Evolutionary conservation across 2,797 vertebrate species (phyloP).

Genomic region (Urosaurus nigricauda): DNA sequence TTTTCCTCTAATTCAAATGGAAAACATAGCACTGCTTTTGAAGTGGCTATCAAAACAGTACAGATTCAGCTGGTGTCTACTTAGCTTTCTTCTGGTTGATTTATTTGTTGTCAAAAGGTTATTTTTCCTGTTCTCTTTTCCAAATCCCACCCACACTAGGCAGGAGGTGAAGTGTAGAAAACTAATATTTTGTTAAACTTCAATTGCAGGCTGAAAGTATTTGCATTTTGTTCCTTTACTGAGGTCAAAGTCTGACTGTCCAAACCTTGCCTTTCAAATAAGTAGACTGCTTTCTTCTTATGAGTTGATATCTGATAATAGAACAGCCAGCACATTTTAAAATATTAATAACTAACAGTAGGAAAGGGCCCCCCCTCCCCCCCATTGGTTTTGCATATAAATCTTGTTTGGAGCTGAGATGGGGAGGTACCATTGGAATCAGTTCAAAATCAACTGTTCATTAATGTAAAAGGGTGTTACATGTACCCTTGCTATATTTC

Average conservation of each 20-base stretch:
- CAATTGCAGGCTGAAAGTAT: constrained; percentile 49
- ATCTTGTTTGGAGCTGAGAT: not conserved
- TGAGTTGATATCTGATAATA: not conserved
- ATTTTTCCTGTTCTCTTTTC: constrained; percentile 74
- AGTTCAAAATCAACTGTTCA: not conserved
- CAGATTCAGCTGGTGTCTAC: constrained; percentile 77
- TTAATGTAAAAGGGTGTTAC: not conserved
- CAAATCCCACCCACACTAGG: not conserved
- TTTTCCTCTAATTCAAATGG: constrained; percentile 44
- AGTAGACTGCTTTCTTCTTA: not conserved
- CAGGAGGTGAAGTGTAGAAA: constrained; percentile 80
- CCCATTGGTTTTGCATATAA: not conserved
- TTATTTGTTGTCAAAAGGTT: constrained; percentile 81
- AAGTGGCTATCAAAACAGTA: constrained; percentile 76
- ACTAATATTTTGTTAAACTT: constrained; percentile 78
- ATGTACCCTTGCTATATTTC: not conserved
- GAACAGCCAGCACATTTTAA: not conserved
- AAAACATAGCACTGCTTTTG: constrained; percentile 59
- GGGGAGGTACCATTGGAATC: not conserved
- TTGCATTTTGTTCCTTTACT: constrained; percentile 52
- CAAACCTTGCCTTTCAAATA: constrained; percentile 5
- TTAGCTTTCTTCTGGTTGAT: constrained; percentile 80
- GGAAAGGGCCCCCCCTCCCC: not conserved
- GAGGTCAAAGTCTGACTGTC: constrained; percentile 57
- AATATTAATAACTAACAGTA: not conserved